Evolutionary conservation across 2,113 vertebrate genomes (phyloP), one percentile per base, ranked within the genome.

Genomic region (Hymenochirus boettgeri): DNA sequence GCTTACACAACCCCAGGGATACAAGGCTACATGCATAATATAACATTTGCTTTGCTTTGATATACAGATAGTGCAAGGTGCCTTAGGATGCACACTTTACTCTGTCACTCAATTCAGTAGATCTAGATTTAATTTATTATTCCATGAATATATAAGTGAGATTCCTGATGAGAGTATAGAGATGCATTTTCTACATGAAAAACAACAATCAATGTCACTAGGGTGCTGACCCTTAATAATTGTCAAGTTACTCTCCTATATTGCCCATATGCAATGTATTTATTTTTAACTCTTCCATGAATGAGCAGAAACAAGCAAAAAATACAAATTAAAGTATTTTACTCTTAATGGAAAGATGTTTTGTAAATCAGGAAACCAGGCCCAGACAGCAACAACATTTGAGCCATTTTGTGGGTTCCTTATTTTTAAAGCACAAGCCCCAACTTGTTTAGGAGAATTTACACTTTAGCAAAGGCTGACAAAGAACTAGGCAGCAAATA

Each of bases 141-240:
- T 63, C 61, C 35, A 63, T 63, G 61, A 63, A 63, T 63, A 63
- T 54, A 54, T 54, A 63, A 63, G 50, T 39, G 24, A 27, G 50
- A 18, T 24, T 22, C 11, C 33, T 21, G 13, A 54, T 63, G 35
- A 26, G 50, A 13, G 61, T 54, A 22, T 27, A 21, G 7, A 63
- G 35, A 35, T 21, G 33, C 17, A 50, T 54, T 26, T n/a, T 63
- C 25, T 45, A 8, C 46, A 62, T 62, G 19, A 54, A 9, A 4
- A 37, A 63, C 11, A 53, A 35, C 61, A 51, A 37, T 62, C 31
- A 62, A 52, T 54, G 2, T 24, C 42, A 5, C 22, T 46, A 25
- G 47, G 46, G 47, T 52, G 29, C 9, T 62, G 60, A 37, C 60
- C 47, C 47, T 18, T 24, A 62, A 52, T 26, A 53, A 62, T 53